Percentiles rank a stretch among this genome's conserved stretches.
Conservation (phyloP, 2,113 vertebrate genomes). For the Reinhardtius hippoglossoides region DNA sequence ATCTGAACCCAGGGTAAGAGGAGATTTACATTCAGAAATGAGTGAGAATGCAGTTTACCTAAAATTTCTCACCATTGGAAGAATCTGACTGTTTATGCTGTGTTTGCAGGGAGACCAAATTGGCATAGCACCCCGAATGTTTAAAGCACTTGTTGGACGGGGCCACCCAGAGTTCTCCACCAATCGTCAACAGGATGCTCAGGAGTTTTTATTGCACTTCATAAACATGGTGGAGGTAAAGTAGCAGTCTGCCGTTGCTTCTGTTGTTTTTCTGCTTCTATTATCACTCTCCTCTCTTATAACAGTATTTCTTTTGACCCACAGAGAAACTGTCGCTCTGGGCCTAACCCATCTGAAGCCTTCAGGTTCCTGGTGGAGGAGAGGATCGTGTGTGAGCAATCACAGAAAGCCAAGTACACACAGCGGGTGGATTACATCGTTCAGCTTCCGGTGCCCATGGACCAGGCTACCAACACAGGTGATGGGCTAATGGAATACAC, state of each 20-base stretch:
- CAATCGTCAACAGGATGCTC: constrained; percentile 97
- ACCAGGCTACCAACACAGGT: constrained; percentile 97
- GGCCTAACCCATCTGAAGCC: constrained; percentile 94
- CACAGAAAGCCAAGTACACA: constrained; percentile 97
- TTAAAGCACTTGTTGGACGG: constrained; percentile 95
- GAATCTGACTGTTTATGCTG: background rate
- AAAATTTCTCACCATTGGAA: background rate
- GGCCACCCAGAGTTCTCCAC: constrained; percentile 98
- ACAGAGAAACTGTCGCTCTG: constrained; percentile 97
- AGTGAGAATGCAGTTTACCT: background rate
- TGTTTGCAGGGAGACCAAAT: constrained; percentile 90
- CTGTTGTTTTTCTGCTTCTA: background rate
- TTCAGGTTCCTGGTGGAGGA: constrained; percentile 98
- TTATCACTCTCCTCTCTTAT: background rate
- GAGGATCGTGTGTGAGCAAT: constrained; percentile 95
- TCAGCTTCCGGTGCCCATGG: constrained; percentile 97
- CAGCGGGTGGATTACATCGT: constrained; percentile 98
- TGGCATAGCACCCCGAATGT: constrained; percentile 96
- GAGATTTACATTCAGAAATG: constrained; percentile 7
- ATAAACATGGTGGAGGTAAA: constrained; percentile 99
- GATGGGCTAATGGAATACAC: background rate
- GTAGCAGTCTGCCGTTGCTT: background rate
- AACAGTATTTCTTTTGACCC: background rate
- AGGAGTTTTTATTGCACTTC: constrained; percentile 98
- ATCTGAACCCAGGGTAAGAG: constrained; percentile 89